These are phyloP conservation scores for Muntiacus reevesi DNA, from an alignment of 2,113 vertebrate genomes.

Conservation along the genomic window DNA sequence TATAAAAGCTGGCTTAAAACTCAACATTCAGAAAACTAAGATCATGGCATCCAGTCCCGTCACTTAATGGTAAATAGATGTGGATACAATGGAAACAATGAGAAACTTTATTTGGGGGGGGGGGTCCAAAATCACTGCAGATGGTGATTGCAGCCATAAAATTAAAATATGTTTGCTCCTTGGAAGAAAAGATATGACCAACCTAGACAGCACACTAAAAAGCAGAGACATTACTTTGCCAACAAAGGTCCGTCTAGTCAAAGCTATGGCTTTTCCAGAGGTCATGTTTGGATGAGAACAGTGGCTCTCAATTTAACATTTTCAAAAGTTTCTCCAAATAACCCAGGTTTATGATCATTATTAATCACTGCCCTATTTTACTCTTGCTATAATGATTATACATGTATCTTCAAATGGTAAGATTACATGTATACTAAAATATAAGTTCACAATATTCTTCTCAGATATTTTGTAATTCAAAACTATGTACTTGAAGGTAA, in stretches of 20 bases:
- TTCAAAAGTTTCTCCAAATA: background rate
- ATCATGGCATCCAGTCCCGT: rapidly evolving
- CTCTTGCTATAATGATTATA: background rate
- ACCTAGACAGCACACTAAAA: background rate
- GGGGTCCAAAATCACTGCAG: background rate
- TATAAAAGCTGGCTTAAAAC: background rate
- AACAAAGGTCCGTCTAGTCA: background rate
- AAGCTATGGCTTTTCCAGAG: background rate
- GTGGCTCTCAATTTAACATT: background rate
- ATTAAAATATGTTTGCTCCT: background rate
- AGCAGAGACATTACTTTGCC: background rate
- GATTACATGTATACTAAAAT: background rate
- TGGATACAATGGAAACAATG: background rate
- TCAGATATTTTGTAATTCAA: background rate
- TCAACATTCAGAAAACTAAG: background rate
- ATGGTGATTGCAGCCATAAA: background rate
- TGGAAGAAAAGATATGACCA: background rate
- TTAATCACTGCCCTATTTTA: background rate
- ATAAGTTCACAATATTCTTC: background rate
- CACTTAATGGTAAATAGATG: background rate
- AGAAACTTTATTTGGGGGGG: background rate
- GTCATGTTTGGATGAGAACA: background rate
- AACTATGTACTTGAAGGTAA: background rate
- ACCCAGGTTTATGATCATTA: background rate
- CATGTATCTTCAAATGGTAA: background rate